Base-by-base conservation (phyloP, 2,888 invertebrate genomes). In the Metalampra italica region DNA sequence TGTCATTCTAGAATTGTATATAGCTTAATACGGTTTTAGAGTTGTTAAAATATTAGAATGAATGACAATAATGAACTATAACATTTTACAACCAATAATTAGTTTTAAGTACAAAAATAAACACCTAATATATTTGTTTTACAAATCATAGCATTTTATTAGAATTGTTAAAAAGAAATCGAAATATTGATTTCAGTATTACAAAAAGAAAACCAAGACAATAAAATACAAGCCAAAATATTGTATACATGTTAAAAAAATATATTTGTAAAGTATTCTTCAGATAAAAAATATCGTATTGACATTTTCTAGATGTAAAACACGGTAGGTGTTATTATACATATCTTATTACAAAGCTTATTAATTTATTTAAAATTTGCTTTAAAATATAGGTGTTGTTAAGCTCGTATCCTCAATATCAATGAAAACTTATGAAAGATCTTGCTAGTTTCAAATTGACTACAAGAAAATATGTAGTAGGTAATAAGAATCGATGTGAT, bases 401-500 rank as follows among this genome's bases (percentile, higher is more conserved):
- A 22, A 22, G 5, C 22, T 22, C 22, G 22, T 22, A 22, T 22
- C 22, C 5, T 22, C 22, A 22, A 22, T 22, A 22, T 22, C 22
- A 22, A 22, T 22, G 5, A 22, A 22, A 22, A 22, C 22, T 22
- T 22, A 22, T 22, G 22, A 22, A 3, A 22, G 5, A 22, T 22
- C 22, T 22, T 22, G 22, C 2, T 22, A 22, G 22, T 22, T 22
- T 22, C 22, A 30, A 43, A 43, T 3, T 29, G 30, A 30, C 43
- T 29, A 12, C 30, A 29, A 43, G 12, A 30, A 51, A 50, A 54
- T 57, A 47, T 55, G 14, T 53, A 36, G 36, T n/a, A n/a, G n/a
- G n/a, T 36, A n/a, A n/a, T 66, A 69, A 69, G 55, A 60, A 61
- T 73, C 49, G 62, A 75, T 76, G 72, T 78, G 74, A 78, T 74